Base-by-base conservation (phyloP, 2,888 invertebrate species). In the Poecilobothrus nobilitatus region DNA sequence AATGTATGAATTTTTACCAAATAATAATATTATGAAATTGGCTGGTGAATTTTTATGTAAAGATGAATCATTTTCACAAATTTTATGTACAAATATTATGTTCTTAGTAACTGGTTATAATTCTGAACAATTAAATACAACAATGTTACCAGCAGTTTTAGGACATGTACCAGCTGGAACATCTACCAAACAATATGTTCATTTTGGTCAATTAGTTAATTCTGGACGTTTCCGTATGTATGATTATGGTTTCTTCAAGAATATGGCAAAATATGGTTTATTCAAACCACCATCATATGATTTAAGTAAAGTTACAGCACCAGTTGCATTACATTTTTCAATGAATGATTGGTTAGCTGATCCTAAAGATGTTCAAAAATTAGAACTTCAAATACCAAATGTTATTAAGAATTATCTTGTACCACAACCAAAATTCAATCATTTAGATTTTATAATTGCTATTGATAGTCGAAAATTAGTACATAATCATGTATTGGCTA, bases 81-180 rank as follows among this genome's bases (percentile, higher is more conserved):
- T 78, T 0, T 68, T 89, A 1, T 90, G 90, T 78, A 81, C 82
- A 67, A 88, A 87, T 74, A 76, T 86, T 2, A 74, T 86, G 4
- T 86, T 86, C 74, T 74, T 87, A 6, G 68, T 87, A 1, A 78
- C 77, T 68, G 84, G 84, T 4, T 81, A 76, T 68, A 77, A 82
- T 73, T 74, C 76, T 0, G 76, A 77, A 66, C 76, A 81, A 68
- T 69, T 82, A 1, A 80, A 84, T 73, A 74, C 71, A 87, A 87
- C 86, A 2, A 82, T 88, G 77, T 72, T 89, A 63, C 87, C 89
- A 0, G 85, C 87, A 0, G 86, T 87, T 70, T 73, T 87, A 7
- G 84, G 84, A 1, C 87, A 88, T 72, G 78, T 84, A 1, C 89
- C 89, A 2, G 88, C 89, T 1, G 89, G 89, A 8, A 80, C 86